These are phyloP conservation scores for Myopa testacea DNA, from an alignment of 2,888 invertebrate genomes.

Conservation along the genomic window DNA sequence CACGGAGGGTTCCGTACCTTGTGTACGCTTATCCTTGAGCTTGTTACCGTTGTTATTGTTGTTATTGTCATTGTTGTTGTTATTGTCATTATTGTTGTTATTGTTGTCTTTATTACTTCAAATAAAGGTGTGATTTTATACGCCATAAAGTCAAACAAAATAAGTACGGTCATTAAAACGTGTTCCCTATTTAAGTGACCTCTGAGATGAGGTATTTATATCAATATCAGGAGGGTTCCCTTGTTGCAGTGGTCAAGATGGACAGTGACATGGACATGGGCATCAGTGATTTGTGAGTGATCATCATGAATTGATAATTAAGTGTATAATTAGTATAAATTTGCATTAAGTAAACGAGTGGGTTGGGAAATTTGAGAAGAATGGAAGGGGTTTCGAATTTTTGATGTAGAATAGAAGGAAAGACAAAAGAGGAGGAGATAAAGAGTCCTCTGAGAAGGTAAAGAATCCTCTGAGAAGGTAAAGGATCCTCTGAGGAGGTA, in stretches of 20 bases:
- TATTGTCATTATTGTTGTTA: background rate
- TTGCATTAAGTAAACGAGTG: slow-evolving; percentile 46
- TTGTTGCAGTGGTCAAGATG: background rate
- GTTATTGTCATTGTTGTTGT: background rate
- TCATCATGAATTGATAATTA: slow-evolving; percentile 4
- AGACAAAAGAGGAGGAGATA: no score
- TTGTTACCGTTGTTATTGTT: background rate
- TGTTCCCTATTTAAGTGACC: background rate
- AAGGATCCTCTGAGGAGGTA: no score
- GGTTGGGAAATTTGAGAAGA: background rate
- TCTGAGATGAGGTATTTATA: background rate
- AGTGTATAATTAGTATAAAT: slow-evolving; percentile 53
- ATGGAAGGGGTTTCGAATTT: background rate
- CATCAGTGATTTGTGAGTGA: background rate
- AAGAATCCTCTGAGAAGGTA: no score
- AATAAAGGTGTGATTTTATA: slow-evolving; percentile 42
- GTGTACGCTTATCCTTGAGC: background rate
- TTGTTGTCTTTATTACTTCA: background rate
- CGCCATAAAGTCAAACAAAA: slow-evolving; percentile 14
- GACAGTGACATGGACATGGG: background rate
- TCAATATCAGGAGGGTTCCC: background rate
- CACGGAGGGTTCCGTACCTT: background rate
- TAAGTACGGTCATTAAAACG: slow-evolving; percentile 48
- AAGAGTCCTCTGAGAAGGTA: no score
- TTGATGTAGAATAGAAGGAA: no score